Percentiles rank a stretch among this genome's conserved stretches.
These are phyloP conservation scores for Strix uralensis DNA, from an alignment of 2,113 vertebrate genomes.

Conservation along the genomic window DNA sequence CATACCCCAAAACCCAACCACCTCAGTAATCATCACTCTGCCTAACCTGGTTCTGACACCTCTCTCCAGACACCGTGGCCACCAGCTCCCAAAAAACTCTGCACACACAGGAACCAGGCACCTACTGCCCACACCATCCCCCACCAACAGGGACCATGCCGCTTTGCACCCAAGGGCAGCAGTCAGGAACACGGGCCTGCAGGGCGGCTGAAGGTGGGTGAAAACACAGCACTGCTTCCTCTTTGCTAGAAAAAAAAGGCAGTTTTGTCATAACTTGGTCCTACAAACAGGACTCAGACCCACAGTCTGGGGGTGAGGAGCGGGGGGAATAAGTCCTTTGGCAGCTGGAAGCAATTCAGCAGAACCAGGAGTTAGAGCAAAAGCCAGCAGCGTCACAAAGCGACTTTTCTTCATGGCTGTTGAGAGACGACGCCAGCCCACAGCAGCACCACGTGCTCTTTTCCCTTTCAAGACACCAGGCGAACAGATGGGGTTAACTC, in stretches of 20 bases:
- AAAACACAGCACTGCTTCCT: neutral
- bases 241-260: neutral
- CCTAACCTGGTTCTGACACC: neutral
- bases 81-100: neutral
- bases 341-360: neutral
- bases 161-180: neutral
- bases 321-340: neutral
- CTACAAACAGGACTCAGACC: neutral
- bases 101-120: neutral
- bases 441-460: neutral
- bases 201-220: fast-evolving
- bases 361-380: neutral
- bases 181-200: fast-evolving
- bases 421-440: fast-evolving
- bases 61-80: neutral
- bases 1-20: fast-evolving
- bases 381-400: neutral
- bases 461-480: neutral
- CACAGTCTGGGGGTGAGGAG: neutral
- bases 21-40: fast-evolving
- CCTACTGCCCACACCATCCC: neutral
- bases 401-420: neutral
- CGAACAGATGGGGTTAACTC: neutral
- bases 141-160: fast-evolving
- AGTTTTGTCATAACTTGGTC: neutral